These are phyloP conservation scores for Callorhinus ursinus DNA, from an alignment of 2,113 vertebrate species.

Conservation along the genomic window DNA sequence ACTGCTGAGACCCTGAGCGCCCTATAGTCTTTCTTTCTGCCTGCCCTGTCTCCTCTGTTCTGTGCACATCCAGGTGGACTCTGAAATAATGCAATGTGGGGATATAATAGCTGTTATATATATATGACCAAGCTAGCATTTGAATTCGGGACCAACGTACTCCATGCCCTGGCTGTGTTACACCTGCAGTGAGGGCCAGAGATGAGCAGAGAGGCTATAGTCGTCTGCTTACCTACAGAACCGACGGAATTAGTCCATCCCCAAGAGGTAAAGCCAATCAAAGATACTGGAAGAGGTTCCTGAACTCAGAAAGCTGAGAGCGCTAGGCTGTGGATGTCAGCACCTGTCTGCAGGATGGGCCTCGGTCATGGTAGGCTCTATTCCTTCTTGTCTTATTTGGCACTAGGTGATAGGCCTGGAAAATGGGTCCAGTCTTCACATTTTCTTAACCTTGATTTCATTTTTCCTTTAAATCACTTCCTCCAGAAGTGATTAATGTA, in stretches of 20 bases:
- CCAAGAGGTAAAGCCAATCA: rapidly evolving
- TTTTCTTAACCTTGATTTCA: not conserved
- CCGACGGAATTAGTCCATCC: not conserved
- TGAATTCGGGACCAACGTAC: not conserved
- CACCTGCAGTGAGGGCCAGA: not conserved
- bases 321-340: not conserved
- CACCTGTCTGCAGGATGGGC: not conserved
- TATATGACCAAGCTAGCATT: not conserved
- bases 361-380: not conserved
- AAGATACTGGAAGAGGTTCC: not conserved
- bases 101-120: not conserved
- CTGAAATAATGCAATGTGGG: not conserved
- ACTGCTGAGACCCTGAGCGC: not conserved
- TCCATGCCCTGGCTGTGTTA: not conserved
- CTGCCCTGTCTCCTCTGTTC: not conserved
- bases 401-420: not conserved
- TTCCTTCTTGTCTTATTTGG: not conserved
- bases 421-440: not conserved
- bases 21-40: not conserved
- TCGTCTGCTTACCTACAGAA: not conserved
- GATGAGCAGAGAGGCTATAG: not conserved
- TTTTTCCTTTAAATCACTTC: constrained; percentile 20
- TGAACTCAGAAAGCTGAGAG: not conserved
- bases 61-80: not conserved
- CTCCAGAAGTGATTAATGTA: not conserved